Percentiles rank a stretch among this genome's conserved stretches.
Conservation (phyloP, 1,140 invertebrate genomes). For the Lordiphosa collinella region DNA sequence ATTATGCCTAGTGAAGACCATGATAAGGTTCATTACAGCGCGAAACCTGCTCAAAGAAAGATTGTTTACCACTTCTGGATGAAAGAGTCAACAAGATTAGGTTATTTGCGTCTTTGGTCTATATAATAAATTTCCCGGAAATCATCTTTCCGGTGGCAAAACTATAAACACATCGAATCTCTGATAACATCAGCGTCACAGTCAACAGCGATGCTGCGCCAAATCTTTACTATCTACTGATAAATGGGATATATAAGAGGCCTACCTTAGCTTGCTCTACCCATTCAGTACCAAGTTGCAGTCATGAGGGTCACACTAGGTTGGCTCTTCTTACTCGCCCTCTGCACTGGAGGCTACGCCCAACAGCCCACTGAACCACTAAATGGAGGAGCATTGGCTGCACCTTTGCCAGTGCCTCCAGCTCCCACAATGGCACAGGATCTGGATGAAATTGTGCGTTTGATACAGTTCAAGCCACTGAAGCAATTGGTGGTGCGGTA, state of each 20-base stretch:
- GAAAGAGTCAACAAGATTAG: background rate
- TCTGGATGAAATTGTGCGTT: constrained; percentile 45
- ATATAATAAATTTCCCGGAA: background rate
- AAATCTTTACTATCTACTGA: constrained; percentile 43
- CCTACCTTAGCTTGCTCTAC: background rate
- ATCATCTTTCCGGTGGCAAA: constrained; percentile 2
- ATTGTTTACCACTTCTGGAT: no score
- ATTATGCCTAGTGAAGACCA: no score
- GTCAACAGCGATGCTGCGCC: constrained; percentile 52
- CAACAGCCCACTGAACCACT: constrained; percentile 5
- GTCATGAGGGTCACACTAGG: constrained; percentile 17
- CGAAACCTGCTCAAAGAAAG: no score
- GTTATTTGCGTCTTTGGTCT: constrained; percentile 14
- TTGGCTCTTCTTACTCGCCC: constrained; percentile 22
- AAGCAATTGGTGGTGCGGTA: constrained; percentile 60
- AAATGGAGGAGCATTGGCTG: background rate
- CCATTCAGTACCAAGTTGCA: constrained; percentile 2
- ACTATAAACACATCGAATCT: constrained; percentile 65
- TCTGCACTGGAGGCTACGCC: constrained; percentile 16
- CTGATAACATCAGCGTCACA: constrained; percentile 26
- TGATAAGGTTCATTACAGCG: no score
- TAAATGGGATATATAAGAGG: constrained; percentile 28
- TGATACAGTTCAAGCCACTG: constrained; percentile 56
- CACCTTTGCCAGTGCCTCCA: constrained; percentile 14
- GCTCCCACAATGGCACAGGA: constrained; percentile 52